phyloP scores from a whole-genome alignment of 1,140 invertebrate genomes.

The Anadara kagoshimensis region DNA sequence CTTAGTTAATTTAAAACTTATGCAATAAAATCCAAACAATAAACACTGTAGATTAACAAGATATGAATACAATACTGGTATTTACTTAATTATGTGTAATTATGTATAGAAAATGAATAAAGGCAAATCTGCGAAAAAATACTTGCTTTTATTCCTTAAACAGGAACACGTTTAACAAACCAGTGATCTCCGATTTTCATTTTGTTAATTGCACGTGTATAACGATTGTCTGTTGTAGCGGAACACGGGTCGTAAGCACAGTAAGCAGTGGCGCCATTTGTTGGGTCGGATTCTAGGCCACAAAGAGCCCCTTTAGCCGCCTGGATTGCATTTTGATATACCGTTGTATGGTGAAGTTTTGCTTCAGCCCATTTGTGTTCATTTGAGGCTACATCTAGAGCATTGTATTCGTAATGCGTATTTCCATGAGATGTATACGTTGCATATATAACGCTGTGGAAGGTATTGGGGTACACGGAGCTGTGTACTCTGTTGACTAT shows the following conservation, averaged over 20 bases:
- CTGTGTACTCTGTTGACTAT: constrained; percentile 17
- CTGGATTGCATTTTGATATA: constrained; percentile 7
- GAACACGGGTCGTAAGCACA: constrained; percentile 16
- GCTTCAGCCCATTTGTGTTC: neutral
- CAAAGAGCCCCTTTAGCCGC: constrained; percentile 12
- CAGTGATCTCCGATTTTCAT: constrained; percentile 7
- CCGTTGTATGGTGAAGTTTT: constrained; percentile 2
- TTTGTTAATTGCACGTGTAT: constrained; percentile 5
- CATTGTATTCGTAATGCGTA: neutral
- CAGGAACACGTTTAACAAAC: neutral
- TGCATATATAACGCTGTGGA: constrained; percentile 10
- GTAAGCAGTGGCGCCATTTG: neutral
- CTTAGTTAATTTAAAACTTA: no score
- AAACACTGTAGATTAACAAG: no score
- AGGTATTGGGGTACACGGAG: constrained; percentile 5
- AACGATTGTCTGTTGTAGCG: constrained; percentile 7
- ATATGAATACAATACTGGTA: no score
- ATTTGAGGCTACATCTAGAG: constrained; percentile 5
- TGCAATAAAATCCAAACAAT: no score
- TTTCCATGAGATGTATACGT: neutral
- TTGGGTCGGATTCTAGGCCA: neutral
- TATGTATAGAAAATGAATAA: no score
- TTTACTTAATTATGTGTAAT: no score
- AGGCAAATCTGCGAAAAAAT: no score
- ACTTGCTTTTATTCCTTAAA: no score